phyloP scores from a whole-genome alignment of 92 coral and sea anemone genomes.

The Phymanthus crucifer region DNA sequence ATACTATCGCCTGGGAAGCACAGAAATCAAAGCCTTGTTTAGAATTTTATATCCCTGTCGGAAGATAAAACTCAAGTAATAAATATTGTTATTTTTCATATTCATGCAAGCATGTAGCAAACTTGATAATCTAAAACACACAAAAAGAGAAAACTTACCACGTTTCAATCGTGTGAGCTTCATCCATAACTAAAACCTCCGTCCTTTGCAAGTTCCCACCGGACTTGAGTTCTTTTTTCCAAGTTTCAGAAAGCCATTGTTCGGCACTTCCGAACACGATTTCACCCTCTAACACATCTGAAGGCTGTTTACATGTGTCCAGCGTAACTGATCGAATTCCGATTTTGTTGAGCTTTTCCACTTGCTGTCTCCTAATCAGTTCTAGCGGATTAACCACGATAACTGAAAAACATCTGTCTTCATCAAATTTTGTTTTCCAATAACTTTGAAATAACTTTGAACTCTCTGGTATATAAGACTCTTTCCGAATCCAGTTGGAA shows the following conservation, averaged over 20 bases:
- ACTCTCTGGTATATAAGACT: no score
- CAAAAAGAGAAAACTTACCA: no score
- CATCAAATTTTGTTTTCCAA: constrained; percentile 6
- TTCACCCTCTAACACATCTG: constrained; percentile 15
- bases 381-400: constrained; percentile 63
- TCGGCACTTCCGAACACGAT: constrained; percentile 57
- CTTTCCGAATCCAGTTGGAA: constrained; percentile 63
- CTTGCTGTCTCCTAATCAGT: constrained; percentile 18
- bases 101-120: no score
- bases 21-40: no score
- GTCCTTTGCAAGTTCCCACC: constrained; percentile 22
- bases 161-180: constrained; percentile 43
- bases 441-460: constrained; percentile 34
- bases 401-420: constrained; percentile 29
- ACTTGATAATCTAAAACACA: no score
- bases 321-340: constrained; percentile 43
- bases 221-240: constrained; percentile 17
- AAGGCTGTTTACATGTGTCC: constrained; percentile 11
- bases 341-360: constrained; percentile 17
- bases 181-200: constrained; percentile 42
- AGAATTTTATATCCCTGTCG: no score
- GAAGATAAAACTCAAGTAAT: no score
- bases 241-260: constrained; percentile 40
- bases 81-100: no score
- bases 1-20: no score